Percentiles rank a stretch among this genome's conserved stretches.
Evolutionary conservation across 2,797 vertebrate genomes (phyloP).

Genomic region (Chaetophractus vellerosus): DNA sequence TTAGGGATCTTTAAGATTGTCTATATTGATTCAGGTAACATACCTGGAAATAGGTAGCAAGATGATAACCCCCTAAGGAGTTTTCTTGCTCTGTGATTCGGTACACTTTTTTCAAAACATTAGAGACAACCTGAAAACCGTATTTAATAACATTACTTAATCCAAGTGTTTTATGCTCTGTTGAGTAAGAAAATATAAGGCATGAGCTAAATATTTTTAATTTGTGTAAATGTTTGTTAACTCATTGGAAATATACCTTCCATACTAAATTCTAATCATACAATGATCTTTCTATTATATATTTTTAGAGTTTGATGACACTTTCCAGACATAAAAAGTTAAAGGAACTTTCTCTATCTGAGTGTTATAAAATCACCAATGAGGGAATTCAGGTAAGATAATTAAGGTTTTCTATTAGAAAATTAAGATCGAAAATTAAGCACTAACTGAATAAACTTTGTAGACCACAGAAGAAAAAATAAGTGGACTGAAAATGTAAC

Average conservation of each 20-base stretch:
- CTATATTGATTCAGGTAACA: conserved; percentile 36
- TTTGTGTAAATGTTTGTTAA: neutral
- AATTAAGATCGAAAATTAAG: conserved; percentile 66
- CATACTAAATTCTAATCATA: conserved; percentile 66
- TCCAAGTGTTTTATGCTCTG: conserved; percentile 36
- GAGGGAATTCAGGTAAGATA: conserved; percentile 86
- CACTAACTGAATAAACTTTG: conserved; percentile 30
- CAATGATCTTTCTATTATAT: conserved; percentile 72
- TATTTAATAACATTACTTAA: conserved; percentile 42
- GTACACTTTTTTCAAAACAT: conserved; percentile 37
- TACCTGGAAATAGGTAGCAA: conserved; percentile 1
- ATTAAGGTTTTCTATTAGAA: conserved; percentile 56
- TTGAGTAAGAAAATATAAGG: conserved; percentile 57
- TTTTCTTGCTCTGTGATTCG: conserved; percentile 40
- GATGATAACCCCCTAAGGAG: neutral
- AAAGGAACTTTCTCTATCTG: conserved; percentile 90
- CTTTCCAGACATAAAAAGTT: conserved; percentile 87
- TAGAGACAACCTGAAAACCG: conserved; percentile 29
- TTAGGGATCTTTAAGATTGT: conserved; percentile 11
- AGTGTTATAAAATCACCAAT: conserved; percentile 91
- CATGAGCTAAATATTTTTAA: neutral
- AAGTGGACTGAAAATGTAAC: neutral
- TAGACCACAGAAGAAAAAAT: conserved; percentile 14
- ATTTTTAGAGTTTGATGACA: conserved; percentile 89
- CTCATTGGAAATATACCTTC: conserved; percentile 15